Base-by-base conservation (phyloP, 2,888 invertebrate species). In the Watsonalla cultraria region DNA sequence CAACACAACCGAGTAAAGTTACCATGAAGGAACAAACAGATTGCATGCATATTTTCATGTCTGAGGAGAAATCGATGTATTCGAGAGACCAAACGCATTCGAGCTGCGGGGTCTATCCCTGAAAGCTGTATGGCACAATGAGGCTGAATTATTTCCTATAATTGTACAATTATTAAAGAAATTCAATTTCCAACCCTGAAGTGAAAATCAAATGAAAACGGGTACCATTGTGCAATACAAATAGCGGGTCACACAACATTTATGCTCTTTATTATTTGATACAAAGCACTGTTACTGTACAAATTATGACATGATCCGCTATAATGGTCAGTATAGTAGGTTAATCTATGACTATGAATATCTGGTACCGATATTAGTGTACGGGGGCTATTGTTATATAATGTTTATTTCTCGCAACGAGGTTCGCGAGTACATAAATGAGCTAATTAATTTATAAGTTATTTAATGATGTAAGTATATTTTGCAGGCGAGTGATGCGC, bases 401-500 rank as follows among this genome's bases (percentile, higher is more conserved):
- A 42, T 11, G 0, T 42, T 11, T 42, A 11, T 11, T 11, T 11
- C 8, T 11, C 2, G 8, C 11, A 11, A 42, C 2, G 9, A 11
- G 24, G 42, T 42, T 42, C 11, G 11, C 11, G 5, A 37, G 1
- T 42, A 42, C 4, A 11, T 11, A 11, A 42, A 42, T 11, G 11
- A 8, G 42, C 9, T 42, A 42, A 42, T 42, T 8, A 42, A 42
- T 42, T 11, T 42, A 42, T 42, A 11, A 6, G 37, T 37, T 37
- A 13, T 15, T 49, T 11, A 39, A 34, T 35, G 51, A 52, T 60
- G 56, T 61, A 45, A 56, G 47, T 52, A 61, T 74, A 65, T 76
- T 24, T 78, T 76, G 55, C 84, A 89, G 89, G 58, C 64, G 15
- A 79, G 76, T 64, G 78, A 75, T 63, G 68, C 65, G 59, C 58